These are phyloP conservation scores for Tragelaphus oryx DNA, from an alignment of 2,797 vertebrate species.

Conservation along the genomic window DNA sequence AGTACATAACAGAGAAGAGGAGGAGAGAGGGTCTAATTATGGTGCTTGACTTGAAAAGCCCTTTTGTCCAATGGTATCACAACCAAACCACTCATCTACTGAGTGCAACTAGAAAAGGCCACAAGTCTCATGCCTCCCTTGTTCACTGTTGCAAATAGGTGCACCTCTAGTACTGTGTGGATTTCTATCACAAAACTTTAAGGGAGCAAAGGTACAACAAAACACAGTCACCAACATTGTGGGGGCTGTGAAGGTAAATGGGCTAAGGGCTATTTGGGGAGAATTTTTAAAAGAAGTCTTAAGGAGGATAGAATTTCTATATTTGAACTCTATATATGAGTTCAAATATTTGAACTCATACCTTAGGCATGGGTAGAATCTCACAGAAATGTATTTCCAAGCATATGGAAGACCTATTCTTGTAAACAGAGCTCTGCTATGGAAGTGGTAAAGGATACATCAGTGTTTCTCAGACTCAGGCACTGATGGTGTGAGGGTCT, in stretches of 20 bases:
- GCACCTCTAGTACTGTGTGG: neutral
- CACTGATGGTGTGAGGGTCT: neutral
- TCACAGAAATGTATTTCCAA: neutral
- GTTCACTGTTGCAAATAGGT: neutral
- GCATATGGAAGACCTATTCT: neutral
- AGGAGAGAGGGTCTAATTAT: neutral
- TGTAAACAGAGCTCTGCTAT: neutral
- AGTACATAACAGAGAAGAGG: neutral
- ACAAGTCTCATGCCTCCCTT: neutral
- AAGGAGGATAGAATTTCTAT: neutral
- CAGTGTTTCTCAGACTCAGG: neutral
- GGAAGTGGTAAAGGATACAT: neutral
- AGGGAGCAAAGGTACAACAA: neutral
- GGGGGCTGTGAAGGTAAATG: neutral
- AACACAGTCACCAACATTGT: neutral
- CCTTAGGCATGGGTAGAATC: neutral
- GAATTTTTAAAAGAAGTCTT: neutral
- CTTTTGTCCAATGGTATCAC: neutral
- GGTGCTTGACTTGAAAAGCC: slow-evolving; percentile 5
- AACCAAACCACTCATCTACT: neutral
- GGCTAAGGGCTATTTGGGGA: neutral
- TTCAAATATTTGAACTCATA: neutral
- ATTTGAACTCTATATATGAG: no score
- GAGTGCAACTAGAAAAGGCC: neutral
- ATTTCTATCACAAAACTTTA: neutral